Base-by-base conservation (phyloP, 1,140 invertebrate genomes). In the Fopius arisanus region DNA sequence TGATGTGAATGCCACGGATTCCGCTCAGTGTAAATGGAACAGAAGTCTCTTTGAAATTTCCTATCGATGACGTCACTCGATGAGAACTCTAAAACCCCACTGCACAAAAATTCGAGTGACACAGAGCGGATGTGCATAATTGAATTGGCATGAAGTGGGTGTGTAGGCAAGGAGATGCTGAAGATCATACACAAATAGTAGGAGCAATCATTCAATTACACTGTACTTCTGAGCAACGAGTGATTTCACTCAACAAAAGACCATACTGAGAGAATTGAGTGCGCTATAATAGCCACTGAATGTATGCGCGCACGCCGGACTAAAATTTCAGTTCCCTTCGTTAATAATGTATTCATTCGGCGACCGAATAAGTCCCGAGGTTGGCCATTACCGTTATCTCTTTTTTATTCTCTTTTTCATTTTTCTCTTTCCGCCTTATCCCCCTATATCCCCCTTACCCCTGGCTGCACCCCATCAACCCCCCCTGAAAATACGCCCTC, bases 121-220 rank as follows among this genome's bases (percentile, higher is more conserved):
- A 37, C 31, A 33, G 37, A 37, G 29, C 29, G 70, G 70, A 72
- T 66, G 62, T 66, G 63, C 41, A 66, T 72, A 72, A 72, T 72
- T 72, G 40, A 72, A 41, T 72, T 51, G 62, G 70, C 26, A 65
- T 41, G 31, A 69, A 59, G 43, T 59, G 40, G n/a, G 28, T 37
- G 51, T 31, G 29, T 21, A 72, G 65, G 19, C 21, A 41, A 51
- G 43, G 23, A 72, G 70, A 72, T 26, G 16, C 51, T 26, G 41
- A 72, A 67, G 67, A 80, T 74, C 75, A 59, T 72, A 67, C 51
- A 68, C 54, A 26, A 23, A 28, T 28, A 23, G 40, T 79, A 77
- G 41, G 72, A 75, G 81, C 82, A 84, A 86, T 85, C 84, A 84
- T 85, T 85, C 84, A 84, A 83, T 86, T 85, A 84, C 81, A 79